phyloP scores from a whole-genome alignment of 2,888 invertebrate genomes.

The Enchytraeus crypticus region DNA sequence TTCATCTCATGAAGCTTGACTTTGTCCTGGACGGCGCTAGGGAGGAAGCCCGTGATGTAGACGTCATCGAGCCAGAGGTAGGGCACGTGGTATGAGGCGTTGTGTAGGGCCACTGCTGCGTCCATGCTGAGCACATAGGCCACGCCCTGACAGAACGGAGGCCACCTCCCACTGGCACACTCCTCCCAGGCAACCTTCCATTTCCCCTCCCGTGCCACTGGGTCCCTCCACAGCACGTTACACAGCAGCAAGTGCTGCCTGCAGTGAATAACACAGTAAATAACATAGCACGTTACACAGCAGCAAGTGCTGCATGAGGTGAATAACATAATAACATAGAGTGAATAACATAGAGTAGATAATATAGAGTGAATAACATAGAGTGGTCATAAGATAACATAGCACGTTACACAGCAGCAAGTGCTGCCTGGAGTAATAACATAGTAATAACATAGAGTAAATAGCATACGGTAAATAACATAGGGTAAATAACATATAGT shows the following conservation, averaged over 20 bases:
- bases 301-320: neutral
- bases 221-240: neutral
- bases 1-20: neutral
- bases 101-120: neutral
- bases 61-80: slow-evolving; percentile 6
- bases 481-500: too few species aligned
- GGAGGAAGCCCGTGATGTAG: slow-evolving; percentile 3
- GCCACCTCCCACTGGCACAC: neutral
- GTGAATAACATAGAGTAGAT: too few species aligned
- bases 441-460: neutral
- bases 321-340: too few species aligned
- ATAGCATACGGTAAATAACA: neutral
- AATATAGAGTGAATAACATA: too few species aligned
- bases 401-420: neutral
- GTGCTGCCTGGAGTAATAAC: neutral
- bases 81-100: neutral
- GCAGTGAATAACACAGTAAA: too few species aligned
- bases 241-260: neutral
- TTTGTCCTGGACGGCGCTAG: neutral
- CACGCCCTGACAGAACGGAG: slow-evolving; percentile 3
- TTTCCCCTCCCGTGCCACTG: neutral
- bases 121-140: neutral
- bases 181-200: neutral
- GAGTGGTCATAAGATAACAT: too few species aligned
- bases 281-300: neutral